Evolutionary conservation across 2,888 invertebrate genomes (phyloP).

Genomic region (Tenthredo amoena): DNA sequence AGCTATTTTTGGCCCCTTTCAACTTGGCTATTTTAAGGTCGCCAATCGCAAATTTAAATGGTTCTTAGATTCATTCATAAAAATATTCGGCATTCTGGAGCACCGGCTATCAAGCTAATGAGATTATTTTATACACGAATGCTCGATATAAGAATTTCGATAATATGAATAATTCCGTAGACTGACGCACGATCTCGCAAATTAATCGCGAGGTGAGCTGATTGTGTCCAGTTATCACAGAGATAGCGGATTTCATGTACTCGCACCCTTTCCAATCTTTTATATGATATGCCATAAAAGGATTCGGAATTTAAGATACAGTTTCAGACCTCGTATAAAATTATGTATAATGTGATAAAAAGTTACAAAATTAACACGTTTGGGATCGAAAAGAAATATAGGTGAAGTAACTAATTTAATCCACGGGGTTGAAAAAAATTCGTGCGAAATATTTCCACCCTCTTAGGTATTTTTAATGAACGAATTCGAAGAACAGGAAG

Average conservation of each 20-base stretch:
- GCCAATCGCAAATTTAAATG: background rate
- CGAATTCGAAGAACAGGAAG: conserved; percentile 15
- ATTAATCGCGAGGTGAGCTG: background rate
- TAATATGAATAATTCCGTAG: background rate
- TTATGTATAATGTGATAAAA: too few relatives aligned
- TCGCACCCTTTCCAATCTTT: background rate
- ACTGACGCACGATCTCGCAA: background rate
- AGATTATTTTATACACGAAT: background rate
- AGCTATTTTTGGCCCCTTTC: background rate
- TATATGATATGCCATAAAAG: too few relatives aligned
- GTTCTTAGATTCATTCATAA: background rate
- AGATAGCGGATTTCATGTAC: background rate
- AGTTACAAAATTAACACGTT: too few relatives aligned
- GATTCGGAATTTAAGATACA: background rate
- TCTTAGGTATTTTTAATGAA: background rate
- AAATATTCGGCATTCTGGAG: background rate
- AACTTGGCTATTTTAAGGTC: background rate
- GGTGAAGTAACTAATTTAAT: too few relatives aligned
- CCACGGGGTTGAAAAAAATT: background rate
- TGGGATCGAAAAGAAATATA: too few relatives aligned
- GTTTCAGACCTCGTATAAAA: too few relatives aligned
- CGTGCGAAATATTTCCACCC: background rate
- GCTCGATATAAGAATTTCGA: background rate
- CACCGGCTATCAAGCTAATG: background rate
- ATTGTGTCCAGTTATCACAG: background rate